Conservation (phyloP, 2,797 vertebrate genomes). For the Acropternis orthonyx region DNA sequence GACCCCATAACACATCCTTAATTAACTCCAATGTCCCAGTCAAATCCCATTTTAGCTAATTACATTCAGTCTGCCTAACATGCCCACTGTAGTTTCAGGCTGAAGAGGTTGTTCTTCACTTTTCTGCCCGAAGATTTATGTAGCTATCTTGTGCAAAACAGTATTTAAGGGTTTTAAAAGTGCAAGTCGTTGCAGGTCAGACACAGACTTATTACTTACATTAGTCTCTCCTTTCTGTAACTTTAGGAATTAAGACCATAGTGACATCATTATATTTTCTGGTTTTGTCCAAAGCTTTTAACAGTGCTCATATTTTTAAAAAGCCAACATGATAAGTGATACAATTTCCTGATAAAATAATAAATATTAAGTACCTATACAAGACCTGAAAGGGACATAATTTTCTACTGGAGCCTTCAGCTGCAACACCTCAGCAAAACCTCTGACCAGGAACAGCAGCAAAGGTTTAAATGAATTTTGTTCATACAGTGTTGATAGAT, state of each 20-base stretch:
- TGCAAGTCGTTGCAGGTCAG: not conserved
- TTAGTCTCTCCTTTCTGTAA: not conserved
- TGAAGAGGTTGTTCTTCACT: not conserved
- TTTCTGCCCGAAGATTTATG: constrained; percentile 11
- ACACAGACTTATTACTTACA: not conserved
- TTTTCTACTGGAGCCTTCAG: not conserved
- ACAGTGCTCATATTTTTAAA: not conserved
- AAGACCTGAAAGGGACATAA: not conserved
- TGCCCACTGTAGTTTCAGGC: not conserved
- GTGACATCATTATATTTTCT: not conserved
- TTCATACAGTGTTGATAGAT: not conserved
- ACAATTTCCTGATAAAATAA: not conserved
- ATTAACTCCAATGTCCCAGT: not conserved
- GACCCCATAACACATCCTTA: not conserved
- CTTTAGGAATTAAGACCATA: not conserved
- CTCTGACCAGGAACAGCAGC: not conserved
- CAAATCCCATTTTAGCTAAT: constrained; percentile 30
- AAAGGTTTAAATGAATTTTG: not conserved
- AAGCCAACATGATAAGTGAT: not conserved
- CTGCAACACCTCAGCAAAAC: not conserved
- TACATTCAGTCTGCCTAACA: not conserved
- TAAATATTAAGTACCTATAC: not conserved
- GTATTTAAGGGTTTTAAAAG: not conserved
- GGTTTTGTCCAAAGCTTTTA: not conserved
- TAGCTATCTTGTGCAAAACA: not conserved